Evolutionary conservation across 2,888 invertebrate genomes (phyloP), one percentile per base, ranked within the genome.

Genomic region (Drosophila mayaguana): DNA sequence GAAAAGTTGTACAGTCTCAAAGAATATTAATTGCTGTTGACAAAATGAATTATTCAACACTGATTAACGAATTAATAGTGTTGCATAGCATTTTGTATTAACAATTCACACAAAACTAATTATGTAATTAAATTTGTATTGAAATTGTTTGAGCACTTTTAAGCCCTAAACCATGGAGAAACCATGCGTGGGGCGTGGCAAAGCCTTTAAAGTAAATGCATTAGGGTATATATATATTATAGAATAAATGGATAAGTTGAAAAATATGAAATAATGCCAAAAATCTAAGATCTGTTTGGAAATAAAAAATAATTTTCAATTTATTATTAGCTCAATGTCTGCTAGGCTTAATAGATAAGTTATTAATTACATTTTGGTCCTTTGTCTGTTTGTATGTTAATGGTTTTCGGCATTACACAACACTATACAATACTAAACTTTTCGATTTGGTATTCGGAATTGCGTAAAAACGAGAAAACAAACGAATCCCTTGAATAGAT

Each of bases 11-110:
- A 48, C 43, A n/a, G n/a, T 28, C 48, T 28, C 51, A 36, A 36
- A 53, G 5, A 22, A 53, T 45, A 43, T 68, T 69, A 60, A 77
- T 65, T 76, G 72, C 62, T 14, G 59, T 65, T 55, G 53, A 64
- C 74, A 53, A 55, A 72, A 78, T 66, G 3, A 69, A 79, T 72
- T 61, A 72, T 68, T 63, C 22, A 75, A 75, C 75, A 75, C 75
- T 78, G 66, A 42, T 20, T 12, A 22, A 34, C 22, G 32, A 40
- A 50, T 38, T 48, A 36, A 22, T 8, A 40, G 55, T 50, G 9
- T 22, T 57, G 38, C 11, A 14, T 9, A 36, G 9, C 14, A 36
- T 7, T 60, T 50, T 43, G 11, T 46, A 74, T 78, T 63, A 46
- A 60, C 62, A 61, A 45, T 63, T 63, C 32, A 25, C 63, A 56